Base-by-base conservation (phyloP, 2,888 invertebrate species). In the Dicranocentrus wangi region DNA sequence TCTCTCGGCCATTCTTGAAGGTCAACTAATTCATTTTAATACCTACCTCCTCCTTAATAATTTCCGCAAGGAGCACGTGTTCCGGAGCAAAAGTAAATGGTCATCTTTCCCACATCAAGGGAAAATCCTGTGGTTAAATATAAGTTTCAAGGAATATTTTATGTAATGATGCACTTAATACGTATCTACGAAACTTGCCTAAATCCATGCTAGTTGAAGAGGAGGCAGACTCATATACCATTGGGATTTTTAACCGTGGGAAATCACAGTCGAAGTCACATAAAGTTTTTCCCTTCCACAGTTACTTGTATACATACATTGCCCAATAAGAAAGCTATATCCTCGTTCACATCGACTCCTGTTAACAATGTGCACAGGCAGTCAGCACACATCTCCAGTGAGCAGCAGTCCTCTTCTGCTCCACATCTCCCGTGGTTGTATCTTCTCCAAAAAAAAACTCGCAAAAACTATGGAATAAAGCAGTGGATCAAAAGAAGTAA, bases 221-320 rank as follows among this genome's bases (percentile, higher is more conserved):
- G 25, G 2, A 27, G 27, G n/a, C 58, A 60, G 5, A 60, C 27
- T 55, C n/a, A n/a, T 71, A 53, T 42, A 55, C 73, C 53, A 42
- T 15, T 39, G 65, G 65, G 65, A 75, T 69, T 21, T 66, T 68
- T 19, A 66, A 68, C 77, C 60, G 77, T 77, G 77, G 77, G 61
- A 77, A 77, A 77, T 77, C 77, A 60, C 69, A 28, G 77, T 69
- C 15, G 32, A 77, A 53, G 28, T 66, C 55, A 65, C 25, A 73
- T 51, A 73, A 73, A 73, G 53, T 73, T 63, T n/a, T 27, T 10
- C n/a, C 32, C 32, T 32, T 32, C 10, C 32, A 32, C 32, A 32
- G 10, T n/a, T n/a, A n/a, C n/a, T n/a, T n/a, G n/a, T n/a, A n/a
- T n/a, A n/a, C n/a, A n/a, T n/a, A n/a, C n/a, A n/a, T n/a, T n/a